These are phyloP conservation scores for Sisyra terminalis DNA, from an alignment of 2,888 invertebrate species.

Conservation along the genomic window DNA sequence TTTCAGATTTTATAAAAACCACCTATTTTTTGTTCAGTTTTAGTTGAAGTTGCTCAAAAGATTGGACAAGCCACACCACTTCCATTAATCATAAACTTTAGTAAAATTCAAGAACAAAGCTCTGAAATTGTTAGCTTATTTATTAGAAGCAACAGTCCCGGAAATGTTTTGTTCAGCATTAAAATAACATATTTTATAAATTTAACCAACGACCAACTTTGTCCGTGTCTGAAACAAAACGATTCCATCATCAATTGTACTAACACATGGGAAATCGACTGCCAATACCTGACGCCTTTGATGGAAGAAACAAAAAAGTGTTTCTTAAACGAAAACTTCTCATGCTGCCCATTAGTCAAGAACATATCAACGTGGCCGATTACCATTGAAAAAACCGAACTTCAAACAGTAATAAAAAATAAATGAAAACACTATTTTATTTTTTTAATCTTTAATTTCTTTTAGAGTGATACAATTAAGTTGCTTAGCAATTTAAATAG, in stretches of 20 bases:
- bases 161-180: too few species aligned
- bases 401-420: slow-evolving; percentile 35
- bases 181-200: too few species aligned
- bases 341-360: slow-evolving; percentile 49
- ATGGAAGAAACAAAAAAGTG: slow-evolving; percentile 48
- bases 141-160: too few species aligned
- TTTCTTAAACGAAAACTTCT: slow-evolving; percentile 48
- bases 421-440: not conserved
- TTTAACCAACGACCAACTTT: slow-evolving; percentile 11
- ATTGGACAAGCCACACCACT: slow-evolving; percentile 17
- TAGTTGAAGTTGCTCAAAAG: slow-evolving; percentile 35
- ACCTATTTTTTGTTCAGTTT: slow-evolving; percentile 13
- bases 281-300: slow-evolving; percentile 44
- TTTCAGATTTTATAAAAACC: too few species aligned
- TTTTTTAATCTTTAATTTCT: slow-evolving; percentile 2
- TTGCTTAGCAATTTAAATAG: too few species aligned
- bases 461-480: slow-evolving; percentile 1
- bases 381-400: slow-evolving; percentile 41
- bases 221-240: slow-evolving; percentile 41
- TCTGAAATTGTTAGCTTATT: too few species aligned
- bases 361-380: slow-evolving; percentile 56
- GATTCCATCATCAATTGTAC: slow-evolving; percentile 42
- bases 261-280: slow-evolving; percentile 52
- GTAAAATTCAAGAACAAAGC: too few species aligned
- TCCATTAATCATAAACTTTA: too few species aligned